Evolutionary conservation across 2,113 vertebrate genomes (phyloP).

Genomic region (Scophthalmus maximus): DNA sequence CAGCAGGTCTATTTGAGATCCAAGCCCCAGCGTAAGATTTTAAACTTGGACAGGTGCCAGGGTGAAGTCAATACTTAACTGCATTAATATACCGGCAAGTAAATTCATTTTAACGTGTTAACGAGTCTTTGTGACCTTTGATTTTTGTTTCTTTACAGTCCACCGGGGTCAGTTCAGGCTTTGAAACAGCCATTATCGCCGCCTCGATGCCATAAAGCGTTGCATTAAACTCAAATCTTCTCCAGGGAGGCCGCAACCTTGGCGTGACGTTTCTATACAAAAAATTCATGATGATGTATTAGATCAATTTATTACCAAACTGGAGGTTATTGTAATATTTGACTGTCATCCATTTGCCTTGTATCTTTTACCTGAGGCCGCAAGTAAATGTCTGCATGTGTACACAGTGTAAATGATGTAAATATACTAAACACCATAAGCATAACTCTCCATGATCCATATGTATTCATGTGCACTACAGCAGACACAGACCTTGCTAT

Average conservation of each 20-base stretch:
- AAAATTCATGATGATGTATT: not conserved
- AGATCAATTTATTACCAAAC: too few species aligned
- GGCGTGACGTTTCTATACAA: not conserved
- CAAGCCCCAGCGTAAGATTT: conserved; percentile 12
- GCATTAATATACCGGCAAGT: not conserved
- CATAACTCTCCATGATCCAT: too few species aligned
- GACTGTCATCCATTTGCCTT: too few species aligned
- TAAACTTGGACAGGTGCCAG: conserved; percentile 22
- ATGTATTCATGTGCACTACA: too few species aligned
- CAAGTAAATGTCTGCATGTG: too few species aligned
- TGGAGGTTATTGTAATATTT: too few species aligned
- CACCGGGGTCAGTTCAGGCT: conserved; percentile 4
- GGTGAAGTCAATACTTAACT: conserved; percentile 17
- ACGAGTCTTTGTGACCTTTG: conserved; percentile 28
- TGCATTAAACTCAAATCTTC: not conserved
- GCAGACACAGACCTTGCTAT: too few species aligned
- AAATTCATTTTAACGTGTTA: conserved; percentile 22
- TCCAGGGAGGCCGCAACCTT: conserved; percentile 2
- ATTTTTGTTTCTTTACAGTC: conserved; percentile 8
- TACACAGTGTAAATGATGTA: too few species aligned
- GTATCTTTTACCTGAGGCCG: too few species aligned
- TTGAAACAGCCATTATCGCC: conserved; percentile 12
- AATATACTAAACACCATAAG: too few species aligned
- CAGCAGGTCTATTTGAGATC: conserved; percentile 8
- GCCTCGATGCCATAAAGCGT: conserved; percentile 1